phyloP scores from a whole-genome alignment of 2,888 invertebrate species.

The Dynastes maya region DNA sequence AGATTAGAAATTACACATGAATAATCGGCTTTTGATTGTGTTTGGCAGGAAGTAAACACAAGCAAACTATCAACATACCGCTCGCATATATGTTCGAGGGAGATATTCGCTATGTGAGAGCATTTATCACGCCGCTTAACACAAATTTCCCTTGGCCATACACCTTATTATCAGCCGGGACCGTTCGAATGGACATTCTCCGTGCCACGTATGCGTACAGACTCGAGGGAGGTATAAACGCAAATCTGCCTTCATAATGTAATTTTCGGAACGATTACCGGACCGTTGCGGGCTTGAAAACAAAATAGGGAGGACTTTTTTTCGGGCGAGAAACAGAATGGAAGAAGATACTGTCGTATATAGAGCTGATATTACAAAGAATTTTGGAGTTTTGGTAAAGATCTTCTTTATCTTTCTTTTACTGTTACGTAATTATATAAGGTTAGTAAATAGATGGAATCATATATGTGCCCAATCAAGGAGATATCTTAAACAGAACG shows the following conservation, averaged over 20 bases:
- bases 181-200: constrained; percentile 54
- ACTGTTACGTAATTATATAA: too few species aligned
- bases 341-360: background rate
- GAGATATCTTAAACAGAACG: too few species aligned
- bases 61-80: too few species aligned
- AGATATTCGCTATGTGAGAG: background rate
- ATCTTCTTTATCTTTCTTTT: too few species aligned
- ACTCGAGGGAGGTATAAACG: constrained; percentile 53
- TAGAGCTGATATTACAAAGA: background rate
- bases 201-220: constrained; percentile 50
- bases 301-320: constrained; percentile 14
- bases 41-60: too few species aligned
- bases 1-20: too few species aligned
- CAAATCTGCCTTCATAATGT: constrained; percentile 43
- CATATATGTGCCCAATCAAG: too few species aligned
- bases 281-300: constrained; percentile 8
- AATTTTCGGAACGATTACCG: constrained; percentile 40
- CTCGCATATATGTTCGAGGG: too few species aligned
- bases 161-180: constrained; percentile 46
- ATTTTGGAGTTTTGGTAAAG: too few species aligned
- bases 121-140: constrained; percentile 29
- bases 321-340: background rate
- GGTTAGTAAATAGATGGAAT: too few species aligned
- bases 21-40: too few species aligned
- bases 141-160: constrained; percentile 36